Percentiles rank a stretch among this genome's conserved stretches.
Evolutionary conservation across 1,140 invertebrate species (phyloP).

Genomic region (Grapholita molesta): DNA sequence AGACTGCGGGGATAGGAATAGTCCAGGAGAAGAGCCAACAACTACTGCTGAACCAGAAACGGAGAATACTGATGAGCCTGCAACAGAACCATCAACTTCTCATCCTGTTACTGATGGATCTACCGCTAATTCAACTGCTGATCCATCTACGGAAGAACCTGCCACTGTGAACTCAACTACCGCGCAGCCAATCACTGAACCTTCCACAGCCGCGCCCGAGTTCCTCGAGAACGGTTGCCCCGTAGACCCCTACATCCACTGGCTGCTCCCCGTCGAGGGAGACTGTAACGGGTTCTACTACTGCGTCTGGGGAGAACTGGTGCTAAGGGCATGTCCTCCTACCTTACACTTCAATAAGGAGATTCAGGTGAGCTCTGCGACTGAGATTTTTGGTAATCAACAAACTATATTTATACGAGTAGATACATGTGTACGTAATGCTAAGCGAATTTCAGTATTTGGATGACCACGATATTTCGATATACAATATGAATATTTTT

Average conservation of each 20-base stretch:
- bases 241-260: conserved; percentile 45
- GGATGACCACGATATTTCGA: too few species aligned
- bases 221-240: conserved; percentile 57
- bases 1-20: conserved; percentile 57
- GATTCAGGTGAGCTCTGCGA: conserved; percentile 38
- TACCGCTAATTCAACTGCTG: not conserved
- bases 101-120: not conserved
- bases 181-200: not conserved
- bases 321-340: conserved; percentile 71
- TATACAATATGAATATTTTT: too few species aligned
- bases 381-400: not conserved
- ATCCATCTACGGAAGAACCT: not conserved
- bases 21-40: conserved; percentile 32
- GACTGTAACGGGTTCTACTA: conserved; percentile 81
- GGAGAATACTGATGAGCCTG: not conserved
- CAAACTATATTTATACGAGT: not conserved
- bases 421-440: too few species aligned
- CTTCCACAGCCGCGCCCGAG: conserved; percentile 11
- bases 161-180: not conserved
- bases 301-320: conserved; percentile 74
- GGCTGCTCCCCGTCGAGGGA: conserved; percentile 70
- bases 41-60: not conserved
- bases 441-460: too few species aligned
- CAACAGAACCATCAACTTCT: conserved; percentile 1
- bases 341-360: conserved; percentile 80